These are phyloP conservation scores for Lethrus apterus DNA, from an alignment of 1,140 invertebrate genomes.

Conservation along the genomic window DNA sequence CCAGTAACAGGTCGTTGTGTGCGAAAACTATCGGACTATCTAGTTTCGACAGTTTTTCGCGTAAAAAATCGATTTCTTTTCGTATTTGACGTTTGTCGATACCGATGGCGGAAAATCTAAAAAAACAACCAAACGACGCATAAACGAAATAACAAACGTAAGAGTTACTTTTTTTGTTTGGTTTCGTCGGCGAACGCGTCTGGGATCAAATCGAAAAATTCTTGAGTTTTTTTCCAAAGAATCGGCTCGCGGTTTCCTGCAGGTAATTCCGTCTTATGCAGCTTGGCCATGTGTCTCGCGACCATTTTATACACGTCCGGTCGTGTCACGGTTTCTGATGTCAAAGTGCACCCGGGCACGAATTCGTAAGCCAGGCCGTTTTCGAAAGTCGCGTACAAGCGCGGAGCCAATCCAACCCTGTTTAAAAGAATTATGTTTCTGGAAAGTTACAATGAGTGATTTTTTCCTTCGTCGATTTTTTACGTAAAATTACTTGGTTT, in stretches of 20 bases:
- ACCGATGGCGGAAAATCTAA: slow-evolving; percentile 4
- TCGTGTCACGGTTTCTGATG: slow-evolving; percentile 59
- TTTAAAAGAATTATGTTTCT: slow-evolving; percentile 66
- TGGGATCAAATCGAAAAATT: slow-evolving; percentile 68
- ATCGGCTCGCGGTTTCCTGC: slow-evolving; percentile 46
- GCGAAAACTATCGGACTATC: slow-evolving; percentile 85
- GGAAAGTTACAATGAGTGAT: slow-evolving; percentile 30
- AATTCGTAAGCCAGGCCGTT: slow-evolving; percentile 95
- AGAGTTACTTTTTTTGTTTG: slow-evolving; percentile 58
- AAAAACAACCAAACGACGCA: slow-evolving; percentile 12
- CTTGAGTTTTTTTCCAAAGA: slow-evolving; percentile 66
- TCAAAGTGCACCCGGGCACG: slow-evolving; percentile 74
- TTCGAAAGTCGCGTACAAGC: slow-evolving; percentile 83
- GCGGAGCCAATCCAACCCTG: slow-evolving; percentile 69
- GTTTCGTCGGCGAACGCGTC: slow-evolving; percentile 51
- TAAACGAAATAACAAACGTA: slow-evolving; percentile 11
- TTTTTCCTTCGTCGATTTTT: slow-evolving; percentile 14
- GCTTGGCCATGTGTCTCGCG: slow-evolving; percentile 69
- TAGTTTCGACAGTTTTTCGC: slow-evolving; percentile 54
- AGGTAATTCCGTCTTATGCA: slow-evolving; percentile 57
- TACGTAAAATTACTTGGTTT: slow-evolving; percentile 53
- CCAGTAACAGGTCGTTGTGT: slow-evolving; percentile 95
- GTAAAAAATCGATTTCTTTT: slow-evolving; percentile 62
- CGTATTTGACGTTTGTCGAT: slow-evolving; percentile 56
- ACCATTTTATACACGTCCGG: slow-evolving; percentile 66